A percentile compares a stretch with the other conserved stretches of the same genome.
These are phyloP conservation scores for Eucera pruinosa DNA, from an alignment of 2,888 invertebrate species.

Conservation along the genomic window DNA sequence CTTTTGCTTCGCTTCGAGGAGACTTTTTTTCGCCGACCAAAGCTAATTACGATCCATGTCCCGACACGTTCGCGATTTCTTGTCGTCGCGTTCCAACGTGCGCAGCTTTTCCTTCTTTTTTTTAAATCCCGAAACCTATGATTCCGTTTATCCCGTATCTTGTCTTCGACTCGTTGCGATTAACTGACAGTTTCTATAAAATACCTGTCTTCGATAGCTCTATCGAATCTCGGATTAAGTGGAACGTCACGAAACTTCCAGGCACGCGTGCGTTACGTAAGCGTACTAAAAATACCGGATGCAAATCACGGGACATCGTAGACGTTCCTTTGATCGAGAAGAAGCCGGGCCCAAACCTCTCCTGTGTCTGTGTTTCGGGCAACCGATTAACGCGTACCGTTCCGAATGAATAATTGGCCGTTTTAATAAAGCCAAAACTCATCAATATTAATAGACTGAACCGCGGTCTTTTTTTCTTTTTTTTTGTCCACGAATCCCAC, in stretches of 20 bases:
- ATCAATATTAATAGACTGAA: constrained; percentile 61
- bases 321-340: constrained; percentile 27
- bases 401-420: constrained; percentile 49
- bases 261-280: constrained; percentile 28
- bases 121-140: background rate
- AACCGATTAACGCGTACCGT: constrained; percentile 47
- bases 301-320: constrained; percentile 30
- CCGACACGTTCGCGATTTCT: background rate
- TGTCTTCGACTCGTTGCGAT: background rate
- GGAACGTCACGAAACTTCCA: constrained; percentile 1
- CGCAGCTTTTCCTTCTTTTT: too few species aligned
- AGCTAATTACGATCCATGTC: constrained; percentile 36
- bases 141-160: background rate
- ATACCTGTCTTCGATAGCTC: background rate
- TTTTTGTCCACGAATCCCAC: constrained; percentile 29
- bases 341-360: background rate
- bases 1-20: constrained; percentile 21
- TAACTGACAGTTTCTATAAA: background rate
- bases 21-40: constrained; percentile 15
- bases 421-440: constrained; percentile 38
- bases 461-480: constrained; percentile 16
- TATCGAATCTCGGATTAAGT: background rate
- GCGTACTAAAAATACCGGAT: constrained; percentile 36
- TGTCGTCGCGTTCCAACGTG: too few species aligned
- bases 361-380: constrained; percentile 23